Evolutionary conservation across 1,140 invertebrate species (phyloP).

Genomic region (Drosophila carrolli): DNA sequence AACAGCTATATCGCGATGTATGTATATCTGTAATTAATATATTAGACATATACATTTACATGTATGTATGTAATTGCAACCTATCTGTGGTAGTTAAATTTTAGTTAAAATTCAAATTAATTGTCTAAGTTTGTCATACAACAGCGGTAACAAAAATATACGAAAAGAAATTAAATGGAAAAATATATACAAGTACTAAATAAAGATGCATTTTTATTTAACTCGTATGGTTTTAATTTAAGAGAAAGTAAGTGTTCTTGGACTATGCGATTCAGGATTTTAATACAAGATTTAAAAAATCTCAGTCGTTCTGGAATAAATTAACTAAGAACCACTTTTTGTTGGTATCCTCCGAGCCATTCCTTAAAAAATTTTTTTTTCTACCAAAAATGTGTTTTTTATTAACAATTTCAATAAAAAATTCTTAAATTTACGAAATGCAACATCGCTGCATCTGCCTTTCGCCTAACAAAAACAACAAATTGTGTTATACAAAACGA

Average conservation of each 20-base stretch:
- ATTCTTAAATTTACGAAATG: constrained; percentile 73
- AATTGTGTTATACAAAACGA: constrained; percentile 71
- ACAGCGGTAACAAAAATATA: constrained; percentile 41
- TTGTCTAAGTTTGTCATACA: constrained; percentile 77
- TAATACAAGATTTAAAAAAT: too few species aligned
- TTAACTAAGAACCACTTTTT: too few species aligned
- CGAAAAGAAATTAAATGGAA: constrained; percentile 78
- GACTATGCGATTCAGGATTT: too few species aligned
- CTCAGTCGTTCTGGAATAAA: too few species aligned
- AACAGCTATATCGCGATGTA: constrained; percentile 38
- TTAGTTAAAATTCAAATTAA: constrained; percentile 84
- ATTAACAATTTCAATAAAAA: constrained; percentile 81
- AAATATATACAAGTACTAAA: constrained; percentile 52
- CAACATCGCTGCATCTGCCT: constrained; percentile 40
- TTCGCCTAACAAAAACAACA: constrained; percentile 78
- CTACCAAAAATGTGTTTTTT: constrained; percentile 73
- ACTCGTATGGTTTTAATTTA: too few species aligned
- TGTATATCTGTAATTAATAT: constrained; percentile 53
- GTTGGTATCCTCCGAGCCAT: neutral
- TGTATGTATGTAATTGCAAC: constrained; percentile 80
- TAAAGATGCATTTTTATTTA: neutral
- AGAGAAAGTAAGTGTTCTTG: too few species aligned
- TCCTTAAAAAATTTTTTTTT: constrained; percentile 3
- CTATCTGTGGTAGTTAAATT: constrained; percentile 85
- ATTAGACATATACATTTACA: constrained; percentile 49